Conservation (phyloP, 1,140 invertebrate species). For the Apis mellifera region DNA sequence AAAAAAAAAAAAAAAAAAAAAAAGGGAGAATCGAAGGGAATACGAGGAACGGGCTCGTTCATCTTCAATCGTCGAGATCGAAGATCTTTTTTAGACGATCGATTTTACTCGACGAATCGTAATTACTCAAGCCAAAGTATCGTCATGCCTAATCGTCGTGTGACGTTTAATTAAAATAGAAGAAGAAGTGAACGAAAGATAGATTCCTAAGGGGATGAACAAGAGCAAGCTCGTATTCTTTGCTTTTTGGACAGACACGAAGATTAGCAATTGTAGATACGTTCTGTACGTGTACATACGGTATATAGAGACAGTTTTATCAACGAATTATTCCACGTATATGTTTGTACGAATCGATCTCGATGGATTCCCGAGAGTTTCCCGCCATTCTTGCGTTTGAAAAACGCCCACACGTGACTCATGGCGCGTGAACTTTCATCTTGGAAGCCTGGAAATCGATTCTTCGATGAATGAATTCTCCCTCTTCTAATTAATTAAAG, state of each 20-base stretch:
- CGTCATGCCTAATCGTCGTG: constrained; percentile 7
- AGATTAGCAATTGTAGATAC: constrained; percentile 53
- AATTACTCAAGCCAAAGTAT: constrained; percentile 53
- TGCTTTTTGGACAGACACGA: constrained; percentile 28
- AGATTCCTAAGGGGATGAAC: background rate
- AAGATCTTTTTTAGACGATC: background rate
- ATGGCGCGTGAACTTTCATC: background rate
- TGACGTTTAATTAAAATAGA: constrained; percentile 6
- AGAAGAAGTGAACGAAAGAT: background rate
- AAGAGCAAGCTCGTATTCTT: constrained; percentile 33
- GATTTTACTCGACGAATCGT: constrained; percentile 14
- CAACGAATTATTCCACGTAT: constrained; percentile 17
- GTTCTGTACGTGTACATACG: constrained; percentile 55
- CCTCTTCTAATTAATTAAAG: constrained; percentile 51
- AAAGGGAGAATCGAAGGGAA: constrained; percentile 45
- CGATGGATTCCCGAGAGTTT: background rate
- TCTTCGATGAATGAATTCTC: constrained; percentile 11
- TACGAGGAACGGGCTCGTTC: constrained; percentile 39
- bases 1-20: background rate
- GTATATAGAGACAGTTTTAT: constrained; percentile 20
- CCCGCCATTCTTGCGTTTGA: background rate
- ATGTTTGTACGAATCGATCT: background rate
- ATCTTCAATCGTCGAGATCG: background rate
- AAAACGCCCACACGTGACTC: background rate
- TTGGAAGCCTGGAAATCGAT: background rate